A percentile compares a stretch with the other conserved stretches of the same genome.
These are phyloP conservation scores for Drosophila setosimentum DNA, from an alignment of 2,888 invertebrate genomes.

Conservation along the genomic window DNA sequence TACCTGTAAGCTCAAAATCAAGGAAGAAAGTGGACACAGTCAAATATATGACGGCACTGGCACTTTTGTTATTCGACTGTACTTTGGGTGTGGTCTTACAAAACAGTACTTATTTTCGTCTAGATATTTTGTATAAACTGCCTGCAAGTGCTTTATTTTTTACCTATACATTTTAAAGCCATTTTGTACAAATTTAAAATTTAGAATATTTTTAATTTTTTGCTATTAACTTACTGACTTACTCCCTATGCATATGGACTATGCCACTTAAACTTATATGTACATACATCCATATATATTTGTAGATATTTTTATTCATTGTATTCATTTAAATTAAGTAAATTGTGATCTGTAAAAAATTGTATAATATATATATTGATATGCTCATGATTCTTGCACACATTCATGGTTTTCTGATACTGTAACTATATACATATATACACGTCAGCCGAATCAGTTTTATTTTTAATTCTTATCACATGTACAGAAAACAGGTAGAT, in stretches of 20 bases:
- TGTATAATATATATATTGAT: neutral
- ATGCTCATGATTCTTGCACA: neutral
- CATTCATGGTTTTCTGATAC: neutral
- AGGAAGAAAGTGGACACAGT: too few species aligned
- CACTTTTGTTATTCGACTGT: too few species aligned
- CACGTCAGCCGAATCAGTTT: constrained; percentile 66
- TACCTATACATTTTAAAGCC: neutral
- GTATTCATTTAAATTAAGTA: neutral
- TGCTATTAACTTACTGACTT: neutral
- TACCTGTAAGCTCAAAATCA: too few species aligned
- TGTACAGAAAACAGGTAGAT: constrained; percentile 59
- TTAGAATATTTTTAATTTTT: too few species aligned
- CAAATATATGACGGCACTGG: too few species aligned
- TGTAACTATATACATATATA: constrained; percentile 3
- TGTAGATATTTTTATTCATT: neutral
- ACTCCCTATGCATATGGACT: neutral
- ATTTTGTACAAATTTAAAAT: neutral
- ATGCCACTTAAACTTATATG: neutral
- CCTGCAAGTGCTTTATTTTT: neutral
- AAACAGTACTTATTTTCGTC: neutral
- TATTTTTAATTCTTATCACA: constrained; percentile 71
- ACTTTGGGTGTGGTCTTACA: neutral
- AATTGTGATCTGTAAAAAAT: neutral
- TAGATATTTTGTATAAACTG: neutral
- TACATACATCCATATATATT: neutral